These are phyloP conservation scores for Poicephalus gulielmi DNA, from an alignment of 2,113 vertebrate species.

Conservation along the genomic window DNA sequence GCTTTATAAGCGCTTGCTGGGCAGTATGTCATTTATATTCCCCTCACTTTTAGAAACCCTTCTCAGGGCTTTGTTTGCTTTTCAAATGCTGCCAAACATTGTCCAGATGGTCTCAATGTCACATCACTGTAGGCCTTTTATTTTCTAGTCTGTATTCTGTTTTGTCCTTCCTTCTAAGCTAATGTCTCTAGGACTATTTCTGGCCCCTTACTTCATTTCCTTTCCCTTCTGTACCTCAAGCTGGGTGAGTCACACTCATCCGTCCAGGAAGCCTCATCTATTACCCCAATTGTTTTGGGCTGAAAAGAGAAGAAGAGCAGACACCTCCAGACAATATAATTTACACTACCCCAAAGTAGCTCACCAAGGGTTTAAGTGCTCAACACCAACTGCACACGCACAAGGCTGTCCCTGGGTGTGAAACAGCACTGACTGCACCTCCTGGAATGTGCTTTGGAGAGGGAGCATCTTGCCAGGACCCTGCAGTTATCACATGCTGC, in stretches of 20 bases:
- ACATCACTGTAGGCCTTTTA: constrained; percentile 68
- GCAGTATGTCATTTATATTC: constrained; percentile 43
- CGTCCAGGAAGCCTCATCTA: constrained; percentile 36
- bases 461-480: constrained; percentile 25
- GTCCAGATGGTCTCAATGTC: constrained; percentile 74
- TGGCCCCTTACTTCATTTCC: constrained; percentile 64
- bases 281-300: not conserved
- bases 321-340: not conserved
- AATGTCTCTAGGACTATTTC: constrained; percentile 60
- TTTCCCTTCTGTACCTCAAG: constrained; percentile 52
- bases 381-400: not conserved
- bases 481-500: constrained; percentile 8
- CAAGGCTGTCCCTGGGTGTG: not conserved
- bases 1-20: not conserved
- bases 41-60: constrained; percentile 42
- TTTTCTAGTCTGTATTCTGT: constrained; percentile 59
- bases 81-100: constrained; percentile 66
- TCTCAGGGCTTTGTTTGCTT: constrained; percentile 52
- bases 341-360: not conserved
- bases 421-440: not conserved
- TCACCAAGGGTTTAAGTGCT: not conserved
- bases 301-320: constrained; percentile 39
- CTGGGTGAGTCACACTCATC: constrained; percentile 49
- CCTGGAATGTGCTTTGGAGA: not conserved
- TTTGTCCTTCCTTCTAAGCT: constrained; percentile 59